Evolutionary conservation across 1,140 invertebrate genomes (phyloP).

Genomic region (Leptinotarsa lineolata): DNA sequence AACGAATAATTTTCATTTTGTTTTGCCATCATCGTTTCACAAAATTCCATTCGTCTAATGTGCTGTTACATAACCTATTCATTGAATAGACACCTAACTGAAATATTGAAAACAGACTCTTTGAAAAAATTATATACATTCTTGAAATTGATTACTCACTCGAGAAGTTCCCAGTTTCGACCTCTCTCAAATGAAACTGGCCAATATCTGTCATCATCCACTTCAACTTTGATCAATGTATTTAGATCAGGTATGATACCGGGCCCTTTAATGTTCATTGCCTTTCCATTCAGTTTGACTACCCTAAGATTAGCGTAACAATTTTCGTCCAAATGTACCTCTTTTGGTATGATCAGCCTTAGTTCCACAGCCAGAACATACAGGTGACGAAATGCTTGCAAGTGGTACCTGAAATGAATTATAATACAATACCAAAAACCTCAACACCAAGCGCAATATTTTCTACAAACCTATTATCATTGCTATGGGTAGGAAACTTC

Average conservation of each 20-base stretch:
- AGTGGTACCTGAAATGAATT: constrained; percentile 73
- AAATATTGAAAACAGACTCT: no score
- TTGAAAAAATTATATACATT: background rate
- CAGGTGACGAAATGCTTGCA: constrained; percentile 93
- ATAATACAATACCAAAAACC: background rate
- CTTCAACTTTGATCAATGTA: constrained; percentile 73
- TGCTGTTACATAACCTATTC: no score
- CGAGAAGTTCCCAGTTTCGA: constrained; percentile 81
- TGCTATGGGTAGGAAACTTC: constrained; percentile 94
- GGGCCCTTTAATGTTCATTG: constrained; percentile 63
- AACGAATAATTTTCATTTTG: no score
- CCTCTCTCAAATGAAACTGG: constrained; percentile 79
- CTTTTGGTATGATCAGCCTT: constrained; percentile 81
- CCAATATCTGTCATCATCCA: constrained; percentile 87
- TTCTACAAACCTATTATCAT: constrained; percentile 80
- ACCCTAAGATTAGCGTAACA: constrained; percentile 82
- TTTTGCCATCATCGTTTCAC: no score
- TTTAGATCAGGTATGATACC: constrained; percentile 85
- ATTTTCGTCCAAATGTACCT: constrained; percentile 77
- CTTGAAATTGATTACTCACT: constrained; percentile 58
- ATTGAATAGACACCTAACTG: no score
- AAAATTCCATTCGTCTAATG: no score
- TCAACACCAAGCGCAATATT: background rate
- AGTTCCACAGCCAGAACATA: constrained; percentile 93
- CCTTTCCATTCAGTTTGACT: constrained; percentile 62